Evolutionary conservation across 2,113 vertebrate species (phyloP).

Genomic region (Cairina moschata): DNA sequence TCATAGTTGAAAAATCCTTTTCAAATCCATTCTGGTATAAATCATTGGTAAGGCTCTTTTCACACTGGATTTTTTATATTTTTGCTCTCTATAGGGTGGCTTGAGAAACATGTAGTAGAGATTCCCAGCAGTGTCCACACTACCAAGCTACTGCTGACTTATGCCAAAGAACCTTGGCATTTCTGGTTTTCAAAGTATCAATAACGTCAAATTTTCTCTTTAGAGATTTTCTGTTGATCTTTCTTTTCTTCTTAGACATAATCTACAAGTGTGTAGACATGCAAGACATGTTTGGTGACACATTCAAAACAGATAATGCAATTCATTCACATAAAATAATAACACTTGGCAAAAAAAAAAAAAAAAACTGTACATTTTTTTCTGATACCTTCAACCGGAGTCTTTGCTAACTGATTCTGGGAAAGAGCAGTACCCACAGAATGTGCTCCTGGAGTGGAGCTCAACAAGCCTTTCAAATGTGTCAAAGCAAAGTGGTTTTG

Average conservation of each 20-base stretch:
- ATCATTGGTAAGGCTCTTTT: neutral
- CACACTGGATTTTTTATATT: neutral
- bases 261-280: neutral
- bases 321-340: neutral
- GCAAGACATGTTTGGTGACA: neutral
- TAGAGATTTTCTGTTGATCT: neutral
- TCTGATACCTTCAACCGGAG: neutral
- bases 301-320: neutral
- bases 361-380: neutral
- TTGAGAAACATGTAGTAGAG: neutral
- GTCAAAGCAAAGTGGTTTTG: neutral
- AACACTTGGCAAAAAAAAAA: neutral
- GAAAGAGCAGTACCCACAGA: neutral
- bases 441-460: neutral
- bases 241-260: neutral
- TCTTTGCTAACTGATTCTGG: neutral
- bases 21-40: neutral
- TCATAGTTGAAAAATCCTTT: neutral
- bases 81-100: neutral
- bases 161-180: neutral
- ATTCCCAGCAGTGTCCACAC: neutral
- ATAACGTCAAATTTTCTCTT: neutral
- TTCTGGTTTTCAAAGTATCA: slow-evolving; percentile 10
- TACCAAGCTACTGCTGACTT: neutral
- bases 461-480: neutral